Percentiles rank a stretch among this genome's conserved stretches.
Evolutionary conservation across 35 echinoderm and acorn worm genomes (phyloP).

Genomic region (Apostichopus japonicus): DNA sequence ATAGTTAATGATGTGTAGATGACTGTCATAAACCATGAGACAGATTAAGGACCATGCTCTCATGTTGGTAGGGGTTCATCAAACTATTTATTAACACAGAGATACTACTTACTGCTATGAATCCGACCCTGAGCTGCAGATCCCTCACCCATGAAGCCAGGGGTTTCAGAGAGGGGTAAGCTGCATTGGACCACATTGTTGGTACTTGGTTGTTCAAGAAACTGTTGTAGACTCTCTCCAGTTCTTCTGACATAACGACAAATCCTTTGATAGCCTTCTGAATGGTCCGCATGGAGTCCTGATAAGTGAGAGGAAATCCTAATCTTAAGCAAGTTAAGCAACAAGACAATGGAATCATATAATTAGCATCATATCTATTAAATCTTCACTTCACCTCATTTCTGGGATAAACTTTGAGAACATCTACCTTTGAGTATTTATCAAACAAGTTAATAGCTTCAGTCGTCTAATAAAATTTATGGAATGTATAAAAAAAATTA

Average conservation of each 20-base stretch:
- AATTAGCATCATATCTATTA: too few relatives aligned
- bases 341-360: neutral
- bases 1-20: too few relatives aligned
- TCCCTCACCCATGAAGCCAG: slow-evolving; percentile 93
- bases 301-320: neutral
- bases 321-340: neutral
- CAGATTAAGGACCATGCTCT: too few relatives aligned
- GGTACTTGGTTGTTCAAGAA: slow-evolving; percentile 98
- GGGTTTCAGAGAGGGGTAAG: slow-evolving; percentile 98
- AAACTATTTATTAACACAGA: too few relatives aligned
- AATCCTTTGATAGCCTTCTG: slow-evolving; percentile 99
- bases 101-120: slow-evolving; percentile 83
- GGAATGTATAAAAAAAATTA: too few relatives aligned
- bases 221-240: slow-evolving; percentile 93
- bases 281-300: slow-evolving; percentile 90
- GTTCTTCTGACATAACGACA: slow-evolving; percentile 98
- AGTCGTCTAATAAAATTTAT: too few relatives aligned
- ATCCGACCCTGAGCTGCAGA: slow-evolving; percentile 92
- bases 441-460: too few relatives aligned
- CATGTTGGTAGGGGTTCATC: too few relatives aligned
- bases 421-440: too few relatives aligned
- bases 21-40: too few relatives aligned
- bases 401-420: too few relatives aligned
- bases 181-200: slow-evolving; percentile 88
- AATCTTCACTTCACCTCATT: too few relatives aligned